Base-by-base conservation (phyloP, 2,797 vertebrate species). In the Distichodus sexfasciatus region DNA sequence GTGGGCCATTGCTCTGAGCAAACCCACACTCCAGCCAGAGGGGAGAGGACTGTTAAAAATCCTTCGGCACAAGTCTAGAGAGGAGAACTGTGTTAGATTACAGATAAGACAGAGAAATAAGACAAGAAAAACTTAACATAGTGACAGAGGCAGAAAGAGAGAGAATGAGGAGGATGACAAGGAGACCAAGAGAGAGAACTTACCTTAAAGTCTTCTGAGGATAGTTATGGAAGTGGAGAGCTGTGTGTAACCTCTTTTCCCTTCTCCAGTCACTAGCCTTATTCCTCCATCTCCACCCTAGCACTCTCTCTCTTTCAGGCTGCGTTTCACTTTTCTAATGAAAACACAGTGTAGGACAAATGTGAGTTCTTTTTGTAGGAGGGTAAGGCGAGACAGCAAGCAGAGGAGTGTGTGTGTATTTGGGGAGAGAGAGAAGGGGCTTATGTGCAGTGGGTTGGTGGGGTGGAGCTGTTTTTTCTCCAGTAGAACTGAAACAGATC, bases 261-360 rank as follows among this genome's bases (percentile, higher is more conserved):
- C 10, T 14, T 76, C 23, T 1, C 67, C n/a, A n/a, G n/a, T n/a
- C n/a, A n/a, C n/a, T n/a, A n/a, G n/a, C n/a, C n/a, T n/a, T n/a
- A n/a, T n/a, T n/a, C 74, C 51, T 14, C 61, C 57, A 11, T 14
- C 59, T 29, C 38, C 51, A 41, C 53, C 73, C 26, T 17, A 17
- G 44, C 38, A 19, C 24, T 50, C 26, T 57, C 15, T 48, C 58
- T n/a, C 69, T 81, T 21, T 28, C 66, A 36, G 58, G 50, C 72
- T 77, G 62, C 70, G 81, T 82, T 81, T 79, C 26, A 46, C 74
- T 82, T 86, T 90, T 75, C 83, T 75, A 79, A 85, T 82, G 82
- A 87, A 87, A 88, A 89, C 84, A 83, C 83, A 77, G 77, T 64
- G 74, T 67, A 38, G 83, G 77, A 82, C 76, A 87, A 81, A 86